Base-by-base conservation (phyloP, 2,113 vertebrate species). In the Plestiodon gilberti region DNA sequence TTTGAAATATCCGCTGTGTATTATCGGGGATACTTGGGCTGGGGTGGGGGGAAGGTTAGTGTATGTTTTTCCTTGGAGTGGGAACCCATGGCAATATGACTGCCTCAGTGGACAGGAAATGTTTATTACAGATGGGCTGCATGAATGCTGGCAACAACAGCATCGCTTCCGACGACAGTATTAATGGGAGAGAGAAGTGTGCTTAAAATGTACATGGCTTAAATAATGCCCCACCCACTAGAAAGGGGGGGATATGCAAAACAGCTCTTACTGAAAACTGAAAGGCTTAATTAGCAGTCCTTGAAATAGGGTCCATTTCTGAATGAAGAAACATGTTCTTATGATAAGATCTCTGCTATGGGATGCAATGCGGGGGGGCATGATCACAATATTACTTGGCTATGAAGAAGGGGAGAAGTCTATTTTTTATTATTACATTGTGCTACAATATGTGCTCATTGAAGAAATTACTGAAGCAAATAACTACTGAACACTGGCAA, bases 11-110 rank as follows among this genome's bases (percentile, higher is more conserved):
- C 13, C 13, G 73, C 85, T 93, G 86, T 85, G 55, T 35, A 65
- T 38, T 55, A 20, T 28, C 40, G 25, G 10, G 10, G 30, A 81
- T 33, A 23, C 33, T 30, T 59, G 25, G 23, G 25, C 43, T 18
- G 5, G 61, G 23, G 52, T 74, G 81, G n/a, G 71, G 78, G 81
- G 59, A 40, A 83, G 33, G 87, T 82, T 89, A 88, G 87, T 93
- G 93, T 90, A 82, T 89, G 84, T 78, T 87, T 93, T 81, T 87
- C 92, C 92, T 78, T 82, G 86, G 93, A 90, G 90, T 64, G 62
- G 43, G 83, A 91, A 88, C 80, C 93, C 91, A 25, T 84, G 75
- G 85, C 75, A 75, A 14, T 86, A 62, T 14, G 76, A 76, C 48
- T 76, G 40, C 61, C 80, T 3, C n/a, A 9, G 0, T 13, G 40